phyloP scores from a whole-genome alignment of 2,888 invertebrate species.

The Cheilosia variabilis region DNA sequence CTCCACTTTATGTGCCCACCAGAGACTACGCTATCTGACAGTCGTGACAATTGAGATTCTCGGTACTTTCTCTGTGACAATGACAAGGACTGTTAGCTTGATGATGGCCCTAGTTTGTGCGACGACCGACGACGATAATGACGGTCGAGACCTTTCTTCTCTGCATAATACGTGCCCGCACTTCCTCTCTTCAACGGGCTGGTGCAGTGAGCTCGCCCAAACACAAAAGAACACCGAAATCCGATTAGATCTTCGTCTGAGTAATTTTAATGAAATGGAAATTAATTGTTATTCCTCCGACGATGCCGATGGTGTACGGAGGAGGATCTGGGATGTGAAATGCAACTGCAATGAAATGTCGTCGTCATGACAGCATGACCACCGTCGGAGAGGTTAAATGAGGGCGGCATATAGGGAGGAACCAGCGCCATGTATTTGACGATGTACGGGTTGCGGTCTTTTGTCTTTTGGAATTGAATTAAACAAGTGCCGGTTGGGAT shows the following conservation, averaged over 20 bases:
- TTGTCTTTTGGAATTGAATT: conserved; percentile 1
- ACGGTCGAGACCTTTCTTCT: conserved; percentile 36
- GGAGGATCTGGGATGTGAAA: conserved; percentile 14
- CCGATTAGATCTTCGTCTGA: conserved; percentile 43
- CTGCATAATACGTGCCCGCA: too few species aligned
- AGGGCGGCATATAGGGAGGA: conserved; percentile 10
- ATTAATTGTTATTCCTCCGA: conserved; percentile 66
- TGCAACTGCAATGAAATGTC: conserved; percentile 48
- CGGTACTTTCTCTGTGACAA: conserved; percentile 71
- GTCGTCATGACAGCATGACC: conserved; percentile 34
- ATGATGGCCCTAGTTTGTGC: conserved; percentile 45
- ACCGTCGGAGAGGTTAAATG: conserved; percentile 44
- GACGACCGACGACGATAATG: conserved; percentile 28
- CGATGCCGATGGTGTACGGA: not conserved
- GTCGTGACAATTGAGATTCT: conserved; percentile 71
- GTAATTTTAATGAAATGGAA: conserved; percentile 72
- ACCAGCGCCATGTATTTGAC: conserved; percentile 1
- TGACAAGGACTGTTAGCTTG: conserved; percentile 33
- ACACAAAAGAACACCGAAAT: conserved; percentile 55
- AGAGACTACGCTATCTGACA: conserved; percentile 41
- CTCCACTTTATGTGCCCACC: not conserved
- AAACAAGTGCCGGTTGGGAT: conserved; percentile 8
- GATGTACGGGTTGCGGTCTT: conserved; percentile 23
- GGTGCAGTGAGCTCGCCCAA: not conserved
- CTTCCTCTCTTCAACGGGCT: not conserved